Base-by-base conservation (phyloP, 2,113 vertebrate species). In the Epinephelus moara region DNA sequence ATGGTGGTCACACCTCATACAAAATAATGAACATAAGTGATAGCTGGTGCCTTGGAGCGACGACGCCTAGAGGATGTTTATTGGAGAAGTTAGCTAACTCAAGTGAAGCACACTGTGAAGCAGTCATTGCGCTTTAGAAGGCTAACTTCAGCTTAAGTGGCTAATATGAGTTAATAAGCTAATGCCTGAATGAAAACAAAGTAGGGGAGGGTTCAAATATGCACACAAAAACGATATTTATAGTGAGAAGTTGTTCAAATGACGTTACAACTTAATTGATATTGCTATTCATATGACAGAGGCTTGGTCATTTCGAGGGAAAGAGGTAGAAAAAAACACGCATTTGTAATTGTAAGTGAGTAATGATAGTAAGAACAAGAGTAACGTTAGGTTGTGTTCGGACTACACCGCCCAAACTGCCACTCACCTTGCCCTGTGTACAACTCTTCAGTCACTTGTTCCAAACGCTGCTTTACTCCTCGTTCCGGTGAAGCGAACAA, bases 381-480 rank as follows among this genome's bases (percentile, higher is more conserved):
- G 25, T 21, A 27, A 27, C 27, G 27, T 4, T 27, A 23, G 8
- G 0, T 37, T 4, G 2, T n/a, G 17, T 6, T 25, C 6, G 19
- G 66, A 50, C 49, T 6, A 50, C 42, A 63, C 52, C 30, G 53
- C n/a, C 42, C 76, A 11, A 59, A n/a, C 55, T 23, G 23, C n/a
- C 71, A 85, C 91, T 92, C 89, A 92, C 91, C 91, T 87, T 25
- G 52, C 4, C 18, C 62, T 17, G 75, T 6, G 25, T 0, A 11
- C 53, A 37, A 30, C 15, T 62, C 72, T 19, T 50, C 61, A 67
- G 7, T 12, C 69, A 45, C 49, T 66, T 15, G 69, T 25, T 64
- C 74, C 8, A 33, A 49, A 13, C 12, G 61, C 75, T 18, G 25
- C 0, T 70, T 64, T 42, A 30, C 66, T 71, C 70, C 70, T 81